Evolutionary conservation across 2,113 vertebrate species (phyloP).

Genomic region (Cygnus buccinator): DNA sequence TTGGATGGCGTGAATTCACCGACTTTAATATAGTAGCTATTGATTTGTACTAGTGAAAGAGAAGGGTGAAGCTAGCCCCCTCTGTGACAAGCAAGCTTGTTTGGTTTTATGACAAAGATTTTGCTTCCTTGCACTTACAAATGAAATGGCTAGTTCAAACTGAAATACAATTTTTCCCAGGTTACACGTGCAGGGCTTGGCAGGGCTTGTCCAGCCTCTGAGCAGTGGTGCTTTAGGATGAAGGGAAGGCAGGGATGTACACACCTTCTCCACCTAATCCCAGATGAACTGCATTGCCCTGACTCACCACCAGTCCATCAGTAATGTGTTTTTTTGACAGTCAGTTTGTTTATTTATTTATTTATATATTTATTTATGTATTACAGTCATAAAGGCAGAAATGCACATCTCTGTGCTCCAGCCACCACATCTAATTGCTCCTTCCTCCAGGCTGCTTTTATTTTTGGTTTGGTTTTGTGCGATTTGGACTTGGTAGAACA

Average conservation of each 20-base stretch:
- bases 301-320: neutral
- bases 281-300: neutral
- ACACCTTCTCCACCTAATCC: neutral
- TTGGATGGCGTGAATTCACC: neutral
- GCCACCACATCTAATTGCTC: neutral
- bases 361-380: too few species aligned
- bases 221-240: neutral
- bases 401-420: neutral
- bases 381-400: neutral
- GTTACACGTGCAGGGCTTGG: neutral
- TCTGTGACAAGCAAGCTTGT: neutral
- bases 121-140: neutral
- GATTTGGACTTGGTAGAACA: neutral
- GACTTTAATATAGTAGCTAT: neutral
- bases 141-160: neutral
- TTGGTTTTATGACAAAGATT: neutral
- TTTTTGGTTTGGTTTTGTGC: neutral
- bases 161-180: neutral
- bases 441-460: neutral
- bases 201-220: neutral
- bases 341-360: too few species aligned
- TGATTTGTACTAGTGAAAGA: neutral
- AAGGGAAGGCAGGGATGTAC: neutral
- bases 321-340: neutral
- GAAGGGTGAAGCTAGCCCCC: neutral